Evolutionary conservation across 2,888 invertebrate genomes (phyloP), one percentile per base, ranked within the genome.

Genomic region (Aleiodes testaceus): DNA sequence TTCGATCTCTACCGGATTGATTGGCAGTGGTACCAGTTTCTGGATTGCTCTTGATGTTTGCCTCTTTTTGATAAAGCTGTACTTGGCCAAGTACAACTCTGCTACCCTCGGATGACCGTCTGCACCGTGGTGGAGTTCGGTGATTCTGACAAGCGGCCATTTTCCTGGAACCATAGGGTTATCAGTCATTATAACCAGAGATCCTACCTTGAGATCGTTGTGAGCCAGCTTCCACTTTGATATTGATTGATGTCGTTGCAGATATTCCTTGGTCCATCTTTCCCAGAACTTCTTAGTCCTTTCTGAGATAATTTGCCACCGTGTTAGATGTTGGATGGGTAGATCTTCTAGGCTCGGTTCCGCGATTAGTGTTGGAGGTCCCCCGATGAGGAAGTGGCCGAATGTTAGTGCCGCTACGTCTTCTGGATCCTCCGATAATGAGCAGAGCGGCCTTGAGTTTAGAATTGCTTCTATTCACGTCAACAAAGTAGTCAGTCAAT

Each of bases 401-500:
- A 42, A 42, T 1, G 61, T 61, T 7, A 61, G 11, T 0, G 61
- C 42, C 11, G n/a, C 1, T 1, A 65, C 2, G 12, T 66, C 66
- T 0, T 52, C 42, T 16, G 49, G 64, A 66, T 6, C n/a, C 2
- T 68, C 53, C 18, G 30, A 42, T 1, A 66, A 7, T 36, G 52
- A 20, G n/a, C 36, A 36, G 3, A 66, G 11, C n/a, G 66, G 53
- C 14, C 53, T 30, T 18, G 66, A 53, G 9, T 65, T 65, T 14
- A 65, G 7, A 9, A 65, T 30, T 6, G 30, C 49, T 16, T 80
- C 78, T 3, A 80, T 76, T 66, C 79, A 76, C 16, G 72, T 53
- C 0, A 80, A 68, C 6, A 77, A 61, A 2, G 80, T 83, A 3
- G 74, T 22, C 20, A 81, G 72, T 50, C 82, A 79, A 66, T 82